Base-by-base conservation (phyloP, 2,797 vertebrate genomes). In the Anguilla obscura region DNA sequence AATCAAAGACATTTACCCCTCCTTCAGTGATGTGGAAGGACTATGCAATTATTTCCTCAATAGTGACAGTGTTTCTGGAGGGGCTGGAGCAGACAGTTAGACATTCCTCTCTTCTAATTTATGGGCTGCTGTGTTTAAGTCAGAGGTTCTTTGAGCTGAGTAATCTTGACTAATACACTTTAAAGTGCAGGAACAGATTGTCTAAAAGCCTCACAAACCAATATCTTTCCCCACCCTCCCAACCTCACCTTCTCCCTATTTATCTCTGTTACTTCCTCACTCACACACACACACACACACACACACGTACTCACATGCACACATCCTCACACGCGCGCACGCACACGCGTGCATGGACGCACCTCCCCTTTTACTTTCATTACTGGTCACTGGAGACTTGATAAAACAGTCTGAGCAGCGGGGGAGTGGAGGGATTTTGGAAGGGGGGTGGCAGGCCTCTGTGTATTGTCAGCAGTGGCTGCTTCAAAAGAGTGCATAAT, bases 401-500 rank as follows among this genome's bases (percentile, higher is more conserved):
- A 93, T 91, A 87, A 91, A 93, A 87, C 82, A 84, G 83, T 86
- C 86, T 89, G 86, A 56, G 84, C 88, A 33, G 88, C 79, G 48
- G 87, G 90, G 69, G 86, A 71, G 27, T 48, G 30, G 76, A 52
- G 83, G 74, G 58, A 33, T 40, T 71, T 24, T 10, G 52, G 69
- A 30, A 30, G 69, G 24, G 56, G 50, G 48, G 63, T 3, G 36
- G 12, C n/a, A 88, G 90, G 83, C 88, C 86, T 89, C 92, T 91
- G 89, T 86, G 88, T 89, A 87, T 89, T 90, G 89, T 91, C 91
- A 92, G 89, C 87, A 69, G 86, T 90, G 89, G 86, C 86, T 88
- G 89, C 87, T 87, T 91, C 90, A 90, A 88, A 87, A 90, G 86
- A 27, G 74, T 69, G 79, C 76, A 80, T 30, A 74, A 76, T 88